These are phyloP conservation scores for Falco columbarius DNA, from an alignment of 2,797 vertebrate species.

Conservation along the genomic window DNA sequence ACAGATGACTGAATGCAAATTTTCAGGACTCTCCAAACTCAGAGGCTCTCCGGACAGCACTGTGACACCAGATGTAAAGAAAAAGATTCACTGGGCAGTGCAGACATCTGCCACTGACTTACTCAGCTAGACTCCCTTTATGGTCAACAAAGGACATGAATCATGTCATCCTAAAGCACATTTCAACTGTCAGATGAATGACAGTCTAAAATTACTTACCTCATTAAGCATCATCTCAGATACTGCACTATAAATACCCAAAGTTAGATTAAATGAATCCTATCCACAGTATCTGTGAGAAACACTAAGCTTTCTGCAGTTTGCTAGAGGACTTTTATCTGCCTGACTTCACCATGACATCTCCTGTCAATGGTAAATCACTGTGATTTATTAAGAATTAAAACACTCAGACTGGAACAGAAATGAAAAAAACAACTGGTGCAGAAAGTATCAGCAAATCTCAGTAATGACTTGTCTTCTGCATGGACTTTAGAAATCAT, in stretches of 20 bases:
- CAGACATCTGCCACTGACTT: neutral
- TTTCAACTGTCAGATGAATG: slow-evolving; percentile 9
- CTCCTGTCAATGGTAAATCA: neutral
- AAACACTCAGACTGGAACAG: neutral
- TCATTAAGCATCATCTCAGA: neutral
- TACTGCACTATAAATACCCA: neutral
- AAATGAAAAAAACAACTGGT: neutral
- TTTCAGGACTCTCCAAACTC: neutral
- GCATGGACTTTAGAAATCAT: neutral
- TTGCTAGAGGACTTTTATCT: neutral
- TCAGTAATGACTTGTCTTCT: neutral
- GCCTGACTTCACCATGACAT: neutral
- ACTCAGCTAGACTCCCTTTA: neutral
- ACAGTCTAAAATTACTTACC: neutral
- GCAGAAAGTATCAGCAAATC: neutral
- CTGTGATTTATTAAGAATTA: neutral
- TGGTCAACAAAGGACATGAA: neutral
- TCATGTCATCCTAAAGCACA: neutral
- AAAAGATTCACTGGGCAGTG: neutral
- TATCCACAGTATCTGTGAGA: neutral
- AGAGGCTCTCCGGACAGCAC: neutral
- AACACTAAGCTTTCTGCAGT: neutral
- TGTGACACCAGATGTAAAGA: neutral
- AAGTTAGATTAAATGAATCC: neutral
- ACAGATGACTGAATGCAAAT: neutral